Evolutionary conservation across 2,113 vertebrate genomes (phyloP).

Genomic region (Pluvialis apricaria): DNA sequence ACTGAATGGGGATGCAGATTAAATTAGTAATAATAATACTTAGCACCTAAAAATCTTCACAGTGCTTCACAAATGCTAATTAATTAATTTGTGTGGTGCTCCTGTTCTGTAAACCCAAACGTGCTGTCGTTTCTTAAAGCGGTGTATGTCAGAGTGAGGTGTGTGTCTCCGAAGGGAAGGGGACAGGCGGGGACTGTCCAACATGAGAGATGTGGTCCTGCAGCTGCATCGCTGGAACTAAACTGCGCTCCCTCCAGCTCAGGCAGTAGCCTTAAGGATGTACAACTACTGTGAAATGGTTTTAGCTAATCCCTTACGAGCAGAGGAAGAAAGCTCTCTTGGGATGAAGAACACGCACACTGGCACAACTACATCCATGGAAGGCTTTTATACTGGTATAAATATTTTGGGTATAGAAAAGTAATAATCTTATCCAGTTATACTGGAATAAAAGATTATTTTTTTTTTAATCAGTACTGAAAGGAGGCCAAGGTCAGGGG

Average conservation of each 20-base stretch:
- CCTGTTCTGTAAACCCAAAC: neutral
- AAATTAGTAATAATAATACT: slow-evolving; percentile 60
- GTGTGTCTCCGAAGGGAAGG: neutral
- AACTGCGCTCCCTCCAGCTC: neutral
- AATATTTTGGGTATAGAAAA: neutral
- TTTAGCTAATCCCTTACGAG: neutral
- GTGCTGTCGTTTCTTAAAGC: neutral
- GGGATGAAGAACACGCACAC: fast-evolving
- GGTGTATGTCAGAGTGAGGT: neutral
- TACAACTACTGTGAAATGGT: neutral
- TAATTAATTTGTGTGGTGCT: neutral
- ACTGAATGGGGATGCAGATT: slow-evolving; percentile 18
- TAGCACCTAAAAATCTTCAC: slow-evolving; percentile 43
- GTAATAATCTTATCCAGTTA: neutral
- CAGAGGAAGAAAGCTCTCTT: neutral
- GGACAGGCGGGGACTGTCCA: neutral
- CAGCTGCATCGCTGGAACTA: neutral
- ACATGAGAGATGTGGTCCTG: neutral
- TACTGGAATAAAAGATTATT: neutral
- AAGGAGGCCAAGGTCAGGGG: neutral
- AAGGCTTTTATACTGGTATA: neutral
- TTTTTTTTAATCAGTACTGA: neutral
- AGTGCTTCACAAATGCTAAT: slow-evolving; percentile 26
- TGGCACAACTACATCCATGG: neutral
- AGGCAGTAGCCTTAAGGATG: neutral